phyloP scores from a whole-genome alignment of 2,113 vertebrate genomes.

The Crotalus tigris region DNA sequence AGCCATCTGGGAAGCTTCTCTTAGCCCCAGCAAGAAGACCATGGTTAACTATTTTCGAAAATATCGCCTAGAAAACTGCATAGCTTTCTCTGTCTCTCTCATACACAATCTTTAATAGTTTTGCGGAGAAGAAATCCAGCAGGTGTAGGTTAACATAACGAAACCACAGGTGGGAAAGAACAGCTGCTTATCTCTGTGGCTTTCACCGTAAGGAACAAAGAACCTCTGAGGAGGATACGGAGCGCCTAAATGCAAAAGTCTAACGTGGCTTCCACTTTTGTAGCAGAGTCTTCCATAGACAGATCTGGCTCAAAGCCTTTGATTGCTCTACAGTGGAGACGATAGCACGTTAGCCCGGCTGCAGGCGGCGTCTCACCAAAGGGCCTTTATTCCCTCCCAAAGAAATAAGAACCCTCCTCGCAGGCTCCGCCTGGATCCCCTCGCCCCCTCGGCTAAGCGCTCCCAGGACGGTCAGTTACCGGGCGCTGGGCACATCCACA shows the following conservation, averaged over 20 bases:
- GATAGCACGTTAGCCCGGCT: neutral
- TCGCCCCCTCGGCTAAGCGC: neutral
- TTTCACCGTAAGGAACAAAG: neutral
- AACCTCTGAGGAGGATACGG: neutral
- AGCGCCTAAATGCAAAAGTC: neutral
- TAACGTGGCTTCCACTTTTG: neutral
- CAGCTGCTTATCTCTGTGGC: too few species aligned
- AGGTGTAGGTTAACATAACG: neutral
- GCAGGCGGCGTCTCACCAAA: neutral
- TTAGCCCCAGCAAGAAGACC: neutral
- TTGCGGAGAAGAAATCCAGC: neutral
- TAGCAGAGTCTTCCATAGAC: neutral
- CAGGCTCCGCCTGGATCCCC: neutral
- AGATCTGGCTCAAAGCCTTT: neutral
- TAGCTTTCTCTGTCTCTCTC: neutral
- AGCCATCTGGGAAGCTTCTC: neutral
- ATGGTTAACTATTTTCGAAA: neutral
- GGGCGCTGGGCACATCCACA: conserved; percentile 81
- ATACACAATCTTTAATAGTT: neutral
- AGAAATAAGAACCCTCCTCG: neutral
- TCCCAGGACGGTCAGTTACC: conserved; percentile 60
- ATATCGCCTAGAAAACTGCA: neutral
- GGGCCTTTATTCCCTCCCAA: neutral
- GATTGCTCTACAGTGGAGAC: neutral
- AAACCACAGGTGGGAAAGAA: neutral